These are phyloP conservation scores for Microcebus murinus DNA, from an alignment of 2,113 vertebrate genomes.

Conservation along the genomic window DNA sequence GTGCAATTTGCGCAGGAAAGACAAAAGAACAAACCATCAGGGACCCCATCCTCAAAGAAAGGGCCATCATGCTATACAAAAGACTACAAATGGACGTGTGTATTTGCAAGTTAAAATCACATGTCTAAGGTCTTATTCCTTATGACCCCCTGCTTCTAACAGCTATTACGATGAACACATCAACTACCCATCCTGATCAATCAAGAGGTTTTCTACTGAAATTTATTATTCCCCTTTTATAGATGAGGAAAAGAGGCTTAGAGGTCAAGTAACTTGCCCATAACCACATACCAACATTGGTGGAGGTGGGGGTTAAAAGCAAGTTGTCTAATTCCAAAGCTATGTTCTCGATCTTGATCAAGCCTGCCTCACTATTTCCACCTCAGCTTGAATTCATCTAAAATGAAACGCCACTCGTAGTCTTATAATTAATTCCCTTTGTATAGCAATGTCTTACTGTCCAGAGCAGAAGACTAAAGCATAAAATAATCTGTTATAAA, in stretches of 20 bases:
- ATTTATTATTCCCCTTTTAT: background rate
- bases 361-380: background rate
- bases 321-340: background rate
- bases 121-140: background rate
- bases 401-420: background rate
- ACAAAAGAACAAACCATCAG: background rate
- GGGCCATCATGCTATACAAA: background rate
- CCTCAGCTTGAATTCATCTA: background rate
- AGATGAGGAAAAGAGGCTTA: background rate
- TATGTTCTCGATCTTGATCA: background rate
- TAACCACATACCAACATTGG: background rate
- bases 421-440: background rate
- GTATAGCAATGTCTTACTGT: background rate
- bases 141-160: background rate
- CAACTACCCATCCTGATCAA: background rate
- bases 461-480: background rate
- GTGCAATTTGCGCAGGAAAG: background rate
- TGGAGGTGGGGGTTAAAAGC: background rate
- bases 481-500: slow-evolving; percentile 20
- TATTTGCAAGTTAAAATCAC: background rate
- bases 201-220: background rate
- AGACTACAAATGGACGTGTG: background rate
- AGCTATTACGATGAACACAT: background rate
- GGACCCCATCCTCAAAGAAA: background rate
- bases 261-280: background rate